phyloP scores from a whole-genome alignment of 2,113 vertebrate species.

The Dasyornis broadbenti region DNA sequence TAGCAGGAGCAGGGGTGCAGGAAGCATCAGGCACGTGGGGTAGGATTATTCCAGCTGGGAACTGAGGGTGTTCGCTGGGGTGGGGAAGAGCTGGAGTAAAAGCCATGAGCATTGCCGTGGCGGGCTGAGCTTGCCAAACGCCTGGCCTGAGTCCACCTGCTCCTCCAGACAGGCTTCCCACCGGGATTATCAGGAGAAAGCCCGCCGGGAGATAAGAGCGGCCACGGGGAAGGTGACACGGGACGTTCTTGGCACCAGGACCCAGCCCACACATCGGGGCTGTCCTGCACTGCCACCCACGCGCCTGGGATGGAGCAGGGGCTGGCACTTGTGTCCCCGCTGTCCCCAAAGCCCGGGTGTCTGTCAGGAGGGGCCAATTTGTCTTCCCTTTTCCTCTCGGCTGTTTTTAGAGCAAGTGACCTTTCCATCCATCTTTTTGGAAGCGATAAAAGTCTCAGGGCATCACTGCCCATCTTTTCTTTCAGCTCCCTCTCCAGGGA shows the following conservation, averaged over 20 bases:
- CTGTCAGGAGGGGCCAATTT: neutral
- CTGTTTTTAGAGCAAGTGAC: neutral
- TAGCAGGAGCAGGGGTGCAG: neutral
- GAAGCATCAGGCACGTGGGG: accelerated
- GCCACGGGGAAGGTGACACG: neutral
- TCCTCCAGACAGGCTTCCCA: neutral
- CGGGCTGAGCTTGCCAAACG: neutral
- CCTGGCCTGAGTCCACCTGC: neutral
- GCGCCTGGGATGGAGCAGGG: neutral
- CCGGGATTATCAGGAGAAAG: neutral
- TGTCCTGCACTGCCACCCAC: neutral
- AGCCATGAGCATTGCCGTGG: too few species aligned
- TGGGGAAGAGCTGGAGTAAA: neutral
- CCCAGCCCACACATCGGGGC: neutral
- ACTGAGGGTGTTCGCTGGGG: neutral
- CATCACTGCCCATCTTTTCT: accelerated
- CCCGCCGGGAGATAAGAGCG: accelerated
- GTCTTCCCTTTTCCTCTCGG: neutral
- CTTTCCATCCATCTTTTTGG: neutral
- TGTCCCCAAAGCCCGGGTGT: accelerated
- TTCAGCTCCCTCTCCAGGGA: neutral
- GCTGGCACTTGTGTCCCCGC: neutral
- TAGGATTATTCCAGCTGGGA: neutral
- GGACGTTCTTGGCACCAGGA: neutral
- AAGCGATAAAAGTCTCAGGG: neutral